Evolutionary conservation across 1,140 invertebrate genomes (phyloP), one percentile per base, ranked within the genome.

Genomic region (Rhyacophila brunnea): DNA sequence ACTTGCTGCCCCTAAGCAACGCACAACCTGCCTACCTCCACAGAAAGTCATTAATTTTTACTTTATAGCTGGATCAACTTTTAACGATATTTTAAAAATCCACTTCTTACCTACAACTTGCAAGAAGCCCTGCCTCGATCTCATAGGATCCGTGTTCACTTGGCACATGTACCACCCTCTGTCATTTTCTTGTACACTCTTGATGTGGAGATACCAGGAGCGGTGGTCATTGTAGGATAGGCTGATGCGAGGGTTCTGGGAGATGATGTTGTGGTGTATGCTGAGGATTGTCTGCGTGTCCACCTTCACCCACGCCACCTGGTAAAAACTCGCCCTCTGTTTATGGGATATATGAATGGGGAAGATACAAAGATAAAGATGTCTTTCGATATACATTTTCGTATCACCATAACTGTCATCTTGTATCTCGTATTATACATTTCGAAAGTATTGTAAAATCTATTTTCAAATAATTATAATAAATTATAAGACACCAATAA

Each of bases 281-380:
- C 91, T 92, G 14, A 95, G 78, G 64, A 94, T 94, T 5, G 93
- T 93, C 73, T 95, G 92, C 1, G 92, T 94, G 69, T 95, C 92
- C 56, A 95, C 90, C 35, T 91, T 80, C 11, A 95, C 90, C 90
- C 92, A 94, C 60, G 92, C 92, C 64, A 95, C 88, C 90, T 93
- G 71, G 13, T 1, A 18, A 50, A 50, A 14, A 44, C 17, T 28
- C 23, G 3, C 23, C 23, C 23, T 28, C 23, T 28, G 9, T 28
- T 28, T 28, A 28, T 28, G 23, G 23, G 23, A 42, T 42, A 42
- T 42, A 17, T 6, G 17, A 5, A 14, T 42, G n/a, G 40, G 6
- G 11, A 5, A 28, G 23, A n/a, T n/a, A n/a, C n/a, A n/a, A n/a
- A n/a, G n/a, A n/a, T n/a, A n/a, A n/a, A n/a, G n/a, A n/a, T n/a